Evolutionary conservation across 2,113 vertebrate genomes (phyloP).

Genomic region (Smithornis capensis): DNA sequence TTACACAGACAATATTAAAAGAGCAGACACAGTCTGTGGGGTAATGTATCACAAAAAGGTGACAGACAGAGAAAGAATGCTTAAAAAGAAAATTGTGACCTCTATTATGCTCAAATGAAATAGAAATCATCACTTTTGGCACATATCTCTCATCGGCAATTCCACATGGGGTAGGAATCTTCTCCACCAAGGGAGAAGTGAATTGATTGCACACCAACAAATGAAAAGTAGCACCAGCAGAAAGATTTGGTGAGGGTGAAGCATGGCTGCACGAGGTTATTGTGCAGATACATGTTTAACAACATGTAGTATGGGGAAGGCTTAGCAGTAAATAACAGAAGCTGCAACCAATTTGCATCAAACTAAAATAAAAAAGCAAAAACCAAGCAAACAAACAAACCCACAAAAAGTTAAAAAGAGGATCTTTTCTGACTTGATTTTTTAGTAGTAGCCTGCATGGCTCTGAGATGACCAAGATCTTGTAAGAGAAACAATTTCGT

Average conservation of each 20-base stretch:
- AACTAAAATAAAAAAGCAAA: not conserved
- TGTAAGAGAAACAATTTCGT: not conserved
- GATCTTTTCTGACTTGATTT: not conserved
- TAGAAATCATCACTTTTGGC: not conserved
- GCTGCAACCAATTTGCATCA: not conserved
- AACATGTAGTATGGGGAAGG: not conserved
- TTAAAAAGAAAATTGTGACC: conserved; percentile 5
- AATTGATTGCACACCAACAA: not conserved
- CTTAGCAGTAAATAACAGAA: not conserved
- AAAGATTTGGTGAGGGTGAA: not conserved
- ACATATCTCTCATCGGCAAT: not conserved
- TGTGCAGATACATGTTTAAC: not conserved
- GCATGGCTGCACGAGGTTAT: not conserved
- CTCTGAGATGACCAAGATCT: not conserved
- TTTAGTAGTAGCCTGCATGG: not conserved
- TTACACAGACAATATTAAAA: not conserved
- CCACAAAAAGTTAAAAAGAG: not conserved
- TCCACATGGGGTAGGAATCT: not conserved
- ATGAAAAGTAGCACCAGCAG: not conserved
- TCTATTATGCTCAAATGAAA: conserved; percentile 6
- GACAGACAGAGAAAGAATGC: not conserved
- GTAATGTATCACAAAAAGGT: conserved; percentile 1
- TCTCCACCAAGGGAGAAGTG: not conserved
- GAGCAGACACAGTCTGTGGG: not conserved
- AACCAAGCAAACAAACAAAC: not conserved